Conservation (phyloP, 2,113 vertebrate species). For the Scolopax mira region DNA sequence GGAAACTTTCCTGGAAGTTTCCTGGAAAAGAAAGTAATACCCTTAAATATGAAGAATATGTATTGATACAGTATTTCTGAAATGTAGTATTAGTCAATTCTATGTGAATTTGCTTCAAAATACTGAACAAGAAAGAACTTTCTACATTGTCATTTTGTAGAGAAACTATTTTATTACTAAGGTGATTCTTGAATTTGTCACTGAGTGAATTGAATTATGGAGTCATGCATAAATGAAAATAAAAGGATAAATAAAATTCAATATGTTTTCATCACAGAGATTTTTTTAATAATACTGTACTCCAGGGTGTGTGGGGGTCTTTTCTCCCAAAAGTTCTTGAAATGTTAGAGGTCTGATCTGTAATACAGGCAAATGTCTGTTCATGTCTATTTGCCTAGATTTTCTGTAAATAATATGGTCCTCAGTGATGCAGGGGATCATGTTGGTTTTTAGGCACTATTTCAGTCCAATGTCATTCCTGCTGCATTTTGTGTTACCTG, state of each 20-base stretch:
- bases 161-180: background rate
- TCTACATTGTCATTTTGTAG: background rate
- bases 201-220: background rate
- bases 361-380: background rate
- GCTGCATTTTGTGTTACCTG: background rate
- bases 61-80: background rate
- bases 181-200: background rate
- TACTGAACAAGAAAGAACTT: background rate
- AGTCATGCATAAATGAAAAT: background rate
- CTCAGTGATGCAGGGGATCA: background rate
- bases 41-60: background rate
- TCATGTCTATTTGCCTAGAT: background rate
- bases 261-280: background rate
- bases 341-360: background rate
- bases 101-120: conserved; percentile 15
- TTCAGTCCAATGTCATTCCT: background rate
- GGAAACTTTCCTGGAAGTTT: background rate
- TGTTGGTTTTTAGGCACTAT: background rate
- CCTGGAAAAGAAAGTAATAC: background rate
- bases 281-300: background rate
- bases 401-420: background rate
- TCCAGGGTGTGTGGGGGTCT: background rate
- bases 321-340: background rate
- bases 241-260: background rate
- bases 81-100: background rate